A percentile compares a stretch with the other conserved stretches of the same genome.
Conservation (phyloP, 2,113 vertebrate genomes). For the Henicopernis longicauda region DNA sequence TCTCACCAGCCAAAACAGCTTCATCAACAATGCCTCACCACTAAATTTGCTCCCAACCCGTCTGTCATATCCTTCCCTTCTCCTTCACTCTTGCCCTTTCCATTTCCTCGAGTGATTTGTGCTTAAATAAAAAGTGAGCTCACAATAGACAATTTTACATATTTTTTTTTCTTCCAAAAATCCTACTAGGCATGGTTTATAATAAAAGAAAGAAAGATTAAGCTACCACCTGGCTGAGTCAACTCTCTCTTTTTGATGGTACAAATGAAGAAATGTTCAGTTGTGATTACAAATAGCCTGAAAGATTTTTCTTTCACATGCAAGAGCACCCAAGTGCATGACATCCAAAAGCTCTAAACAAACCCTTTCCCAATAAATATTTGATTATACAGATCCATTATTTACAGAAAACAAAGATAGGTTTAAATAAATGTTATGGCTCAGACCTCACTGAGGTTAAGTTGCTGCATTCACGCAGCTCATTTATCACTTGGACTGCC, state of each 20-base stretch:
- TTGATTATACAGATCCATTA: conserved; percentile 25
- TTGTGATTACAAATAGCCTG: neutral
- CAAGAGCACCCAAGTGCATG: neutral
- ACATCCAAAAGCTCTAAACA: neutral
- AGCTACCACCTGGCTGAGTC: neutral
- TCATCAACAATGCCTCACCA: neutral
- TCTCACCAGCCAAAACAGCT: neutral
- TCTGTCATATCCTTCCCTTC: neutral
- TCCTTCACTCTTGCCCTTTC: neutral
- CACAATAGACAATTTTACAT: neutral
- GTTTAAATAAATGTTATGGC: conserved; percentile 32
- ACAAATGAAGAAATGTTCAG: neutral
- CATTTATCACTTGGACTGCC: conserved; percentile 18
- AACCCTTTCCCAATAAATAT: conserved; percentile 18
- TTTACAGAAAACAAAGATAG: neutral
- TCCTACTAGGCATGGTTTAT: neutral
- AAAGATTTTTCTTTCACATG: neutral
- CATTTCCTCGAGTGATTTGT: neutral
- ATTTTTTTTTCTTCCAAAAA: neutral
- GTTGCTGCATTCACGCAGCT: neutral
- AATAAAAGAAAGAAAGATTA: neutral
- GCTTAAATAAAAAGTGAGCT: neutral
- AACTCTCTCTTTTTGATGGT: neutral
- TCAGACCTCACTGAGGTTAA: conserved; percentile 24
- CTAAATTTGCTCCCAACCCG: neutral